Evolutionary conservation across 2,888 invertebrate genomes (phyloP), one percentile per base, ranked within the genome.

Genomic region (Tridacna gigas): DNA sequence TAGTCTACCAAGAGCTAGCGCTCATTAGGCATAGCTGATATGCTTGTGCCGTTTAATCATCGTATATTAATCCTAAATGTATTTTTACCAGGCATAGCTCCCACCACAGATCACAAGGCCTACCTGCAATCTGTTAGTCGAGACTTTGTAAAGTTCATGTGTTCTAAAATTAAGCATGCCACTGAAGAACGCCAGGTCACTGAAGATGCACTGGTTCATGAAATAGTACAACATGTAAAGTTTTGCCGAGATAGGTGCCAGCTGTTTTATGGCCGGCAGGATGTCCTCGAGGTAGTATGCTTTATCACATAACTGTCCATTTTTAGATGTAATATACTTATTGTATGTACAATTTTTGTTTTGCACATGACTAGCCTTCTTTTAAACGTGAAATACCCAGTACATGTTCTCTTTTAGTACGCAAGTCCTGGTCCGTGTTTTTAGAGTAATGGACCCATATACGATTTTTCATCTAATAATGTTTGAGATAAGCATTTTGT

Each of bases 241-340:
- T 96, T 97, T 95, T 96, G 97, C 94, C 96, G 97, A 95, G 96
- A 96, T 93, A 96, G 96, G 86, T 96, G 96, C 86, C 96, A 96
- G 94, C 96, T 97, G 95, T 97, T 97, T 92, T 95, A 97, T 91
- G 96, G 97, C 94, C 94, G 97, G 93, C 96, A 97, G 93, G 96
- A 96, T 15, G 20, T 83, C 9, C 37, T 83, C 4, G 77, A 82
- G 78, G 86, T 86, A 71, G 37, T 22, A 25, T 9, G 3, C 7
- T 37, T 37, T 37, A 37, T 37, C 37, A 37, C 37, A 37, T 37
- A 37, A 37, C 37, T 37, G 37, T 37, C 2, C 56, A 5, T 3
- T 56, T 56, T 56, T 20, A 15, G 56, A 20, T 56, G 56, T 56
- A 56, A 37, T 37, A 2, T 4, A 37, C 37, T 7, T 37, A 37